Base-by-base conservation (phyloP, 2,113 vertebrate genomes). In the Jaculus jaculus region DNA sequence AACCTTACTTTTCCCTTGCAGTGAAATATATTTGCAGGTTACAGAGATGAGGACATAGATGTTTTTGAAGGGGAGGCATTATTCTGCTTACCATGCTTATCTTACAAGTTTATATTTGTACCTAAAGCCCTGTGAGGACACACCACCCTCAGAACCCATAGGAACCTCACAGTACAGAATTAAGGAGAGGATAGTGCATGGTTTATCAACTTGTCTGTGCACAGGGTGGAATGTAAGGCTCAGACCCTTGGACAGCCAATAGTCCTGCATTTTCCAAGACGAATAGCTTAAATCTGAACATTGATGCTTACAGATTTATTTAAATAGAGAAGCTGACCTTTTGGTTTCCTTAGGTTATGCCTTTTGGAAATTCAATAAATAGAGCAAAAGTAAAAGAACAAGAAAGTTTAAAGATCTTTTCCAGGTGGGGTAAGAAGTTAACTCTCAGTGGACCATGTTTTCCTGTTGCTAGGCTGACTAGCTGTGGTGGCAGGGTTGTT, bases 361-460 rank as follows among this genome's bases (percentile, higher is more conserved):
- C 9, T 28, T 0, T 34, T 82, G 61, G 17, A 58, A 94, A 85
- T 79, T 77, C 65, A 47, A 47, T 80, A 90, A 72, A 32, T 18
- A 73, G 23, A 95, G 32, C 20, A 81, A 94, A 34, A 91, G 84
- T 37, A 61, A 79, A 97, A 90, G 78, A 74, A 16, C 66, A 61
- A 39, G 61, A 21, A 69, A 86, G 74, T 80, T 11, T 81, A 77
- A 92, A 75, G 87, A 94, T 95, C 74, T 93, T 94, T 95, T 94
- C 94, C 93, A 96, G 93, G 96, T 95, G 91, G 93, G 75, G 75
- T 92, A 87, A 80, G 63, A 75, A 65, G 75, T 92, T 93, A 90
- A 65, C 42, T 96, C 95, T 93, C 92, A 26, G 80, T 24, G 77
- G 92, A 87, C 85, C 47, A 63, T 1, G 42, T 84, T 94, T 97